phyloP scores from a whole-genome alignment of 2,797 vertebrate genomes.

The Enteromius trimaculatus region DNA sequence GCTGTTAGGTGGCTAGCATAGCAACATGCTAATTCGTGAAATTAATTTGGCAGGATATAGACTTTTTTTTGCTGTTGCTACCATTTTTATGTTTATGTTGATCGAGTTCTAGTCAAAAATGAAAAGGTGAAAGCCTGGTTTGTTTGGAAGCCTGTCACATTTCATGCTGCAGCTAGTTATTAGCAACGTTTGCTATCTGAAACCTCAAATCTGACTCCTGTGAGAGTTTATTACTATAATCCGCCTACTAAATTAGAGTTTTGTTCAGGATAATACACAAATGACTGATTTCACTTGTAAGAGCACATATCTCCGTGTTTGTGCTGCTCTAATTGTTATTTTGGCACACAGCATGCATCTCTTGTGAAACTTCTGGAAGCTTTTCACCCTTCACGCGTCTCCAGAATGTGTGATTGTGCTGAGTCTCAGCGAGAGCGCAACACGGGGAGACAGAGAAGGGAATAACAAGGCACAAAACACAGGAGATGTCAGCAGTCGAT shows the following conservation, averaged over 20 bases:
- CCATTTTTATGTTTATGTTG: background rate
- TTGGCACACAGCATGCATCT: background rate
- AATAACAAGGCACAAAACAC: background rate
- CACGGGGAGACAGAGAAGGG: conserved; percentile 4
- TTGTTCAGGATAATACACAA: background rate
- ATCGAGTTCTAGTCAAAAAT: background rate
- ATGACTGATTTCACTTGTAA: background rate
- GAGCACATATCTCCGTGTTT: background rate
- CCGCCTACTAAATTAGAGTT: background rate
- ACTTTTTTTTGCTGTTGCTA: background rate
- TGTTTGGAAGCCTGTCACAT: background rate
- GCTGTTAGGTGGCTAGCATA: background rate
- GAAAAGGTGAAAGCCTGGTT: background rate
- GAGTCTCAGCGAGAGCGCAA: background rate
- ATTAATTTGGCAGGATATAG: background rate
- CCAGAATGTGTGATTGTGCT: background rate
- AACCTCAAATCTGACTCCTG: background rate
- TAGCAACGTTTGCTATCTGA: background rate
- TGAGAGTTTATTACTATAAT: background rate
- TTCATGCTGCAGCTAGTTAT: background rate
- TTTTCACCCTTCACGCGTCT: background rate
- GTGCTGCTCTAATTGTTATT: background rate
- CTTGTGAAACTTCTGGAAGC: background rate
- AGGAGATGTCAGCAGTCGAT: conserved; percentile 17
- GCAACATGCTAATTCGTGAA: background rate